Conservation (phyloP, 2,113 vertebrate genomes). For the Cricetomys ansorgei region DNA sequence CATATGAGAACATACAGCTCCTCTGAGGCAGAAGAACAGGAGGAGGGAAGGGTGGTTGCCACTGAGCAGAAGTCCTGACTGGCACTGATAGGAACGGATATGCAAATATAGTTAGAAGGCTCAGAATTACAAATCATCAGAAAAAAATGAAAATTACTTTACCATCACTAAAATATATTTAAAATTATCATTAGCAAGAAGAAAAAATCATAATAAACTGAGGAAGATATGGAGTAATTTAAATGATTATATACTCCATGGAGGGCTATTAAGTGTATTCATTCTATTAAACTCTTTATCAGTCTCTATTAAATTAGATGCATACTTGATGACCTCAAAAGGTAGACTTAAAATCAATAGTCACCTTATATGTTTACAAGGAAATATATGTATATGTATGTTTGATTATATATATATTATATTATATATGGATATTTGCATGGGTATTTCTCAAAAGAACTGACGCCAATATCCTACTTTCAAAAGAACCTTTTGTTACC, state of each 20-base stretch:
- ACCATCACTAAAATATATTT: neutral
- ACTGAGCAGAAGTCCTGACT: neutral
- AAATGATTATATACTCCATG: neutral
- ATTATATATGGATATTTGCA: neutral
- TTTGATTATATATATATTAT: neutral
- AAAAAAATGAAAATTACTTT: slow-evolving; percentile 24
- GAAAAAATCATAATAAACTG: neutral
- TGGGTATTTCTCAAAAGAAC: neutral
- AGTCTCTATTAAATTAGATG: neutral
- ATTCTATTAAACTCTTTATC: neutral
- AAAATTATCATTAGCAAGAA: neutral
- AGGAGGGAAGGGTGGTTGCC: neutral
- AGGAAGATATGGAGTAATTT: neutral
- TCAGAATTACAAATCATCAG: neutral
- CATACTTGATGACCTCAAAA: neutral
- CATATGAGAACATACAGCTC: neutral
- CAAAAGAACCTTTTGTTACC: neutral
- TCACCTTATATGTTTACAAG: neutral
- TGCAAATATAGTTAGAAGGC: neutral
- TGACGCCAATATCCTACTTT: neutral
- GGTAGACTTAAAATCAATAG: neutral
- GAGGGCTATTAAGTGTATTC: neutral
- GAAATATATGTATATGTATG: neutral
- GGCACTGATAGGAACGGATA: neutral
- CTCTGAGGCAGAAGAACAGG: neutral